Base-by-base conservation (phyloP, 1,140 invertebrate species). In the Bombus fervidus region DNA sequence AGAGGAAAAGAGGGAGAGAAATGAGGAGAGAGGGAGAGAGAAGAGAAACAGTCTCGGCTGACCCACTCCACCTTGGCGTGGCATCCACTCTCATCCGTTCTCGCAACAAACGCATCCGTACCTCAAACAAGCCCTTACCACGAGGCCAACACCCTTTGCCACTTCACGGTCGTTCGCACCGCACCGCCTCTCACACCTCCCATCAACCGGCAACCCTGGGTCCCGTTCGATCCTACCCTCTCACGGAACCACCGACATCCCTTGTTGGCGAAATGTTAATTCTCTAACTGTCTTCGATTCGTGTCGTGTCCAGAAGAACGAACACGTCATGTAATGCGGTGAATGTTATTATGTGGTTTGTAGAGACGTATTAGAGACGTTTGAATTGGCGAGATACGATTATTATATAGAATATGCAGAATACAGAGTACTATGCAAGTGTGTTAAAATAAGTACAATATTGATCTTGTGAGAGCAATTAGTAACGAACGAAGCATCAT, bases 41-140 rank as follows among this genome's bases (percentile, higher is more conserved):
- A 78, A 53, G 64, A n/a, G 66, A 59, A 31, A 47, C 25, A 59
- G 39, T 53, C 62, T 76, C 66, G 81, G 77, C 72, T 83, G 81
- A 85, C 83, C 77, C 83, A 74, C 43, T 85, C 77, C 83, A 81
- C 78, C 78, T 73, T 77, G 59, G 43, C 74, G 22, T 62, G 83
- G 57, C 77, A 85, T 81, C 83, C 69, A 73, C 77, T 73, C 78
- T 85, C 83, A 81, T 81, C 83, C 83, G 83, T 85, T 85, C 83
- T 81, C 77, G 78, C 78, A 85, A 85, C 83, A 85, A 85, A 85
- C 83, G 83, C 83, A 85, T 85, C 77, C 78, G 83, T 85, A 81
- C 77, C 83, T 85, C 83, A 85, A 85, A 85, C 83, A 84, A 84
- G 39, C 68, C 66, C 47, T 47, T 43, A 77, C 75, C 76, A 76